Evolutionary conservation across 1,140 invertebrate species (phyloP), one percentile per base, ranked within the genome.

Genomic region (Contarinia nasturtii): DNA sequence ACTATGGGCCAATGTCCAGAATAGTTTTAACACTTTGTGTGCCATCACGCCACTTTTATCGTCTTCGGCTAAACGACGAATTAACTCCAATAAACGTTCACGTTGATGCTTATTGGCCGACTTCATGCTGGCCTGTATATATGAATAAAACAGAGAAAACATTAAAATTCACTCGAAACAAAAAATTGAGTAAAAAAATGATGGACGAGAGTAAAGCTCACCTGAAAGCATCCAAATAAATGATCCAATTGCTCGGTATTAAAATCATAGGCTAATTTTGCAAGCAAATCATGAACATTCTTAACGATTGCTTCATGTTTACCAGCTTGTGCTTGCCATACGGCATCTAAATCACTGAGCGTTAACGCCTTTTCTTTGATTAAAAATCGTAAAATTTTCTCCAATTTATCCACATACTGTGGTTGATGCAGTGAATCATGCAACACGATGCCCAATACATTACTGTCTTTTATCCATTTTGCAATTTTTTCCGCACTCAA

Each of bases 1-100:
- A 46, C 87, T 90, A 67, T 96, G 91, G 17, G 92, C 91, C 57
- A 98, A 72, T 61, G 92, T 94, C 93, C 93, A 98, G 61, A 98
- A 86, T 15, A 98, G 69, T 46, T 89, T 89, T 50, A 98, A 70
- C n/a, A 95, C 88, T 73, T 97, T 98, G 61, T 94, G 86, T 43
- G 93, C 92, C 92, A 98, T 97, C 14, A 96, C 87, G 48, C 93
- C 93, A 67, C 96, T 91, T 64, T 97, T 97, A 67, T 98, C 93
- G 68, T 95, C 93, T 68, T 98, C 93, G 15, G 93, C 92, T 48
- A 98, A 66, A 56, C 92, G 73, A 49, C 93, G 74, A 54, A 97
- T 98, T 48, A 98, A 71, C 69, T 98, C 93, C 48, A 98, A 67
- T 44, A 97, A 68, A 62, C 94, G 90, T 68, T 98, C 93, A 52